Evolutionary conservation across 2,113 vertebrate species (phyloP), one percentile per base, ranked within the genome.

Genomic region (Melanostigma gelatinosum): DNA sequence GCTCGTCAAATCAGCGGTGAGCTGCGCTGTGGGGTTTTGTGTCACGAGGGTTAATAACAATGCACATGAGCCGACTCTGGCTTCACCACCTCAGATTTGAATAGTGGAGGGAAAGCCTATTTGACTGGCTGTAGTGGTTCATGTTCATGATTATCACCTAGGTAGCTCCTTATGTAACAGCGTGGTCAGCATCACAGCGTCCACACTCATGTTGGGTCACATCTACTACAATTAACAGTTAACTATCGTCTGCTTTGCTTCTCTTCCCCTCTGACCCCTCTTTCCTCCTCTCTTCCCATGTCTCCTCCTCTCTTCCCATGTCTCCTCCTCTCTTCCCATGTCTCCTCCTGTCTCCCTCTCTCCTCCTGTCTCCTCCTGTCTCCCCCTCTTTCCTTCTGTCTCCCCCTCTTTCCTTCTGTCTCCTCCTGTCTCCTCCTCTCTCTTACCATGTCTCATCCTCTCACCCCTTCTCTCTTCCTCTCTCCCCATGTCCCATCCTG

Each of bases 131-230:
- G 69, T 48, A 67, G 64, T 69, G 75, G 13, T 75, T 82, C 6
- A 62, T 74, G 55, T 64, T 36, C 8, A 54, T 70, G 32, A 22
- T 77, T 3, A 76, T 87, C 65, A 44, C 67, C 27, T 27, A 71
- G 15, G 55, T 64, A 46, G 27, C 27, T 70, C 32, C 38, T 88
- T 85, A 72, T 57, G 50, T 75, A 88, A 91, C 24, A 38, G 3
- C 44, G 65, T 36, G 34, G 69, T 63, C 42, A 46, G 54, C 46
- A 55, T 44, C 42, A 63, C 16, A 20, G 54, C 55, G 16, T 67
- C 29, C 42, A 44, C 63, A 58, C 52, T 52, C 20, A 0, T 34
- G 32, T 57, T 62, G 20, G 10, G 8, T 42, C 20, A 3, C 4
- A 7, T 50, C 42, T 6, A 48, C 48, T 48, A 11, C 11, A 50